These are phyloP conservation scores for Nomada ferruginata DNA, from an alignment of 2,888 invertebrate genomes.

Conservation along the genomic window DNA sequence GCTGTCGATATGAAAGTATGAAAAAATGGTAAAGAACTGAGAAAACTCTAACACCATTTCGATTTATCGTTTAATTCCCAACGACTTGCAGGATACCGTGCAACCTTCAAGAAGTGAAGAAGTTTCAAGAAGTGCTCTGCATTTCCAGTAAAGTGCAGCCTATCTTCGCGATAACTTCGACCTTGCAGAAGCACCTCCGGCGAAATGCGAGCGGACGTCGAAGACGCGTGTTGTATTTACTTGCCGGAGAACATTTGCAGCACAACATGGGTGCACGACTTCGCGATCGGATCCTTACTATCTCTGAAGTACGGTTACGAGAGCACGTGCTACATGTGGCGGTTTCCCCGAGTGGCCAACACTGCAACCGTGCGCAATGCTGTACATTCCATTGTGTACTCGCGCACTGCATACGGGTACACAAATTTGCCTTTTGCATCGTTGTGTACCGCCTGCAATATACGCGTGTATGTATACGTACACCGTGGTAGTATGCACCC, in stretches of 20 bases:
- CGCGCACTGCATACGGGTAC: constrained; percentile 24
- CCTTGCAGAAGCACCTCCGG: constrained; percentile 23
- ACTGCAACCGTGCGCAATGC: constrained; percentile 42
- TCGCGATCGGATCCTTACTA: constrained; percentile 28
- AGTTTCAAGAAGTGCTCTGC: background rate
- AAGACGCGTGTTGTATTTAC: constrained; percentile 57
- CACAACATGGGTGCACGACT: constrained; percentile 28
- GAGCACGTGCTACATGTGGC: constrained; percentile 30
- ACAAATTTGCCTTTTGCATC: constrained; percentile 55
- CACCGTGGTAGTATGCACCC: constrained; percentile 35
- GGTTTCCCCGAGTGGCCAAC: constrained; percentile 3
- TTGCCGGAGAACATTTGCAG: constrained; percentile 47
- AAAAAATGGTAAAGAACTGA: background rate
- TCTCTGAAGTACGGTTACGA: constrained; percentile 11
- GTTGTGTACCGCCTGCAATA: constrained; percentile 32
- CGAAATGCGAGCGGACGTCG: constrained; percentile 33
- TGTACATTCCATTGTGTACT: constrained; percentile 59
- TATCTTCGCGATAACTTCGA: constrained; percentile 30
- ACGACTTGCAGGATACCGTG: background rate
- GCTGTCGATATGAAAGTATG: no score
- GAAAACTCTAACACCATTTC: background rate
- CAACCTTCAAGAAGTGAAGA: background rate
- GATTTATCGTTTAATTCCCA: background rate
- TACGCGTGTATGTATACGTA: background rate
- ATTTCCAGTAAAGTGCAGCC: constrained; percentile 3